Conservation (phyloP, 2,888 invertebrate genomes). For the Ametastegia equiseti region DNA sequence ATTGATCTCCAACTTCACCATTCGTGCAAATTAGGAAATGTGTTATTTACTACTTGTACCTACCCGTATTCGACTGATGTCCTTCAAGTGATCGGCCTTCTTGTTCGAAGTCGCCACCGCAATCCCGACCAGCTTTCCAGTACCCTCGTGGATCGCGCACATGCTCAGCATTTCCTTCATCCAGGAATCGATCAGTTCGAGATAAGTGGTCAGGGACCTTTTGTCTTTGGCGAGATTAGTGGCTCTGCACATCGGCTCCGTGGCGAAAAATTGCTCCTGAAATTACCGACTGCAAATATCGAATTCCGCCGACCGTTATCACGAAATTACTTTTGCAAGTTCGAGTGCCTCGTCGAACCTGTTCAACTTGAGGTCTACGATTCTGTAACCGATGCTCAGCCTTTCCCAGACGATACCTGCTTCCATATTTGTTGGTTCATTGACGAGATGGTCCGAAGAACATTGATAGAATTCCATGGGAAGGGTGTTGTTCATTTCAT, state of each 20-base stretch:
- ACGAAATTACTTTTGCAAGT: conserved; percentile 58
- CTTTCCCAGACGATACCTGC: conserved; percentile 59
- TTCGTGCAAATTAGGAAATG: background rate
- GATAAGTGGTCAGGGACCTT: conserved; percentile 50
- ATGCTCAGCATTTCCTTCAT: conserved; percentile 55
- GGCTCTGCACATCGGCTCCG: conserved; percentile 55
- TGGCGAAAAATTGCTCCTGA: conserved; percentile 52
- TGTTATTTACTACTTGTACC: background rate
- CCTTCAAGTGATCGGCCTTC: conserved; percentile 38
- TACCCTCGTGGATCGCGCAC: conserved; percentile 62
- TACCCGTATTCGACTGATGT: conserved; percentile 9
- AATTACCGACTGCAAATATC: background rate
- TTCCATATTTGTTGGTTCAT: background rate
- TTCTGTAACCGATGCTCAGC: conserved; percentile 59
- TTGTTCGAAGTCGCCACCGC: conserved; percentile 52
- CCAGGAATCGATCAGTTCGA: conserved; percentile 49
- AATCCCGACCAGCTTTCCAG: conserved; percentile 58
- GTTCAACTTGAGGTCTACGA: conserved; percentile 57
- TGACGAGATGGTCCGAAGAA: background rate
- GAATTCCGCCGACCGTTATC: background rate
- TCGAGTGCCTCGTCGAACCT: conserved; percentile 53
- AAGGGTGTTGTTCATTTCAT: background rate
- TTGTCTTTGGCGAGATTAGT: conserved; percentile 51
- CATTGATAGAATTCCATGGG: background rate
- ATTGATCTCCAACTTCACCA: no score